phyloP scores from a whole-genome alignment of 1,140 invertebrate species.

The Trachymyrmex septentrionalis region DNA sequence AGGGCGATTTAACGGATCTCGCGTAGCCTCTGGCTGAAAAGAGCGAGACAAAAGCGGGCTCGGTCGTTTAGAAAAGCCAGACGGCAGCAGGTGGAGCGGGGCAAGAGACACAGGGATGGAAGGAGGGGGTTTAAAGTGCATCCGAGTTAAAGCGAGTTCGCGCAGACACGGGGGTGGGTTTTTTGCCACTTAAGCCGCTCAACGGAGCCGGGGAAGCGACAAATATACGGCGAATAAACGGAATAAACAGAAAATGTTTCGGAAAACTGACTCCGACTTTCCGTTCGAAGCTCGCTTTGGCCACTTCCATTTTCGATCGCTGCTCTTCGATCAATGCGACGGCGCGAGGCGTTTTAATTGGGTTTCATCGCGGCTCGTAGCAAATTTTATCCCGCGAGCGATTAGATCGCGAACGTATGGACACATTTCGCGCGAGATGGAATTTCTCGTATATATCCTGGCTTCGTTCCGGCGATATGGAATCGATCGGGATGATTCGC shows the following conservation, averaged over 20 bases:
- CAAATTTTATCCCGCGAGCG: slow-evolving; percentile 30
- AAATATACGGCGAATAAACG: slow-evolving; percentile 39
- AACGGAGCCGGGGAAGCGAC: slow-evolving; percentile 11
- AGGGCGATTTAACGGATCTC: slow-evolving; percentile 59
- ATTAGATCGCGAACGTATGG: slow-evolving; percentile 49
- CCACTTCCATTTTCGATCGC: slow-evolving; percentile 1
- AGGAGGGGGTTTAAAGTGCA: slow-evolving; percentile 52
- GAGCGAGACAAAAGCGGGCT: slow-evolving; percentile 52
- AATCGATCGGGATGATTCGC: slow-evolving; percentile 2
- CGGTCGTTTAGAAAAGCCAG: slow-evolving; percentile 49
- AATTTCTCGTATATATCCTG: slow-evolving; percentile 22
- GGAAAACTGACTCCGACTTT: slow-evolving; percentile 45
- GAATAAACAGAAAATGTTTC: slow-evolving; percentile 58
- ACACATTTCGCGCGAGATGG: background rate
- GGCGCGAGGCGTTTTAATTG: slow-evolving; percentile 45
- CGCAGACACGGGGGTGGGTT: slow-evolving; percentile 20
- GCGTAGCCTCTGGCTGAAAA: slow-evolving; percentile 45
- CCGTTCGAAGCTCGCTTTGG: background rate
- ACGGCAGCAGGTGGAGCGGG: background rate
- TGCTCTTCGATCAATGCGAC: slow-evolving; percentile 1
- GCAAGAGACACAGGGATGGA: background rate
- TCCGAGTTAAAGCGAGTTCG: slow-evolving; percentile 61
- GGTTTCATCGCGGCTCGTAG: slow-evolving; percentile 15
- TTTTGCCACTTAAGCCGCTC: slow-evolving; percentile 63
- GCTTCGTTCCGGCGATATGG: background rate